Evolutionary conservation across 2,797 vertebrate genomes (phyloP).

Genomic region (Arctocebus calabarensis): DNA sequence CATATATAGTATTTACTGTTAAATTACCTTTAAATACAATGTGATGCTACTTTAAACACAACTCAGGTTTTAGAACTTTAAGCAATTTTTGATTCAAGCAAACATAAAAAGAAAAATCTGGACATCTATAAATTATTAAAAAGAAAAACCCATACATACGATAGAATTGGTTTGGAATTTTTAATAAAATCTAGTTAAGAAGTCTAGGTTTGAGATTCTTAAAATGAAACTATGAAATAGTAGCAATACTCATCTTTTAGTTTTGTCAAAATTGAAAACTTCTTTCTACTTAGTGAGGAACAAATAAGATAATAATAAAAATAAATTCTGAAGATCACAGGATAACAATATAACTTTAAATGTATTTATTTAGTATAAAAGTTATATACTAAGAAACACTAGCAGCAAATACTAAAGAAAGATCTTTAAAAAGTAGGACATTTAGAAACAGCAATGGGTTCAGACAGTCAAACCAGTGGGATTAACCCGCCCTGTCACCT

Average conservation of each 20-base stretch:
- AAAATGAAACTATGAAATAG: constrained; percentile 57
- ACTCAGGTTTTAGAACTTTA: constrained; percentile 38
- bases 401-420: constrained; percentile 44
- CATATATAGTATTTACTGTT: background rate
- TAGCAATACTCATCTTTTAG: constrained; percentile 29
- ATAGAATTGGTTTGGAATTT: constrained; percentile 41
- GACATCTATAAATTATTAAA: background rate
- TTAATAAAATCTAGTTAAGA: background rate
- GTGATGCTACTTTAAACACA: constrained; percentile 46
- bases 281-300: constrained; percentile 28
- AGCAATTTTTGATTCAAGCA: constrained; percentile 67
- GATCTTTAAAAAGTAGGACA: constrained; percentile 65
- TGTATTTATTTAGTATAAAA: constrained; percentile 29
- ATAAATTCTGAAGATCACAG: constrained; percentile 42
- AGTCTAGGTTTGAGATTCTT: constrained; percentile 31
- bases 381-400: constrained; percentile 36
- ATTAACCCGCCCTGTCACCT: constrained; percentile 59
- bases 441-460: constrained; percentile 66
- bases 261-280: constrained; percentile 56
- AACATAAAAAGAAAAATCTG: constrained; percentile 54
- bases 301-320: constrained; percentile 43
- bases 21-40: constrained; percentile 61
- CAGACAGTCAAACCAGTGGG: constrained; percentile 53
- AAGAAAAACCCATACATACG: background rate
- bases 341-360: constrained; percentile 54